phyloP scores from a whole-genome alignment of 2,888 invertebrate genomes.

The Pteria penguin region DNA sequence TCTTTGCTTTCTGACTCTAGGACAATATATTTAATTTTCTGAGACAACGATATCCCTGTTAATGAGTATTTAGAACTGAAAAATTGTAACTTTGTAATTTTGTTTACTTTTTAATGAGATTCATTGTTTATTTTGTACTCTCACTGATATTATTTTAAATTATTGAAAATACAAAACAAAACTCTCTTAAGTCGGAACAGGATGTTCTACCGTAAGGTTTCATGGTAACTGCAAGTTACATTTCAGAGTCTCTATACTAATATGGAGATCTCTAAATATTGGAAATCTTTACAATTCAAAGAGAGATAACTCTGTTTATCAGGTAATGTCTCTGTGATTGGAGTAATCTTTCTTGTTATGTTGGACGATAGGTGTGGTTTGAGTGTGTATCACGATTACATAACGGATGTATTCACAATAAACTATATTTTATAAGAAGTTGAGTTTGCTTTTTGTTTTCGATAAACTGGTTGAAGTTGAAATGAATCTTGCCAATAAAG shows the following conservation, averaged over 20 bases:
- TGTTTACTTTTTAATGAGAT: too few species aligned
- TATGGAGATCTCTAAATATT: too few species aligned
- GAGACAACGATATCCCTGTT: too few species aligned
- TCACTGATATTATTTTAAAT: neutral
- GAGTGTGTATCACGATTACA: neutral
- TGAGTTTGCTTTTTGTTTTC: neutral
- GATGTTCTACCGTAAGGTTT: too few species aligned
- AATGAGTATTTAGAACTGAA: too few species aligned
- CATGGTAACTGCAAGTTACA: too few species aligned
- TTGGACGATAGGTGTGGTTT: neutral
- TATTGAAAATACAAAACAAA: neutral
- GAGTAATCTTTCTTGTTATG: neutral
- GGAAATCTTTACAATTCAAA: neutral
- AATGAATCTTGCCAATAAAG: neutral
- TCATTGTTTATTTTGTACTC: neutral
- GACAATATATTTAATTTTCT: too few species aligned
- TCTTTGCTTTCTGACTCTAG: too few species aligned
- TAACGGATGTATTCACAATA: neutral
- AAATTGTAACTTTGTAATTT: too few species aligned
- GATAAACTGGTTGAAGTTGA: neutral
- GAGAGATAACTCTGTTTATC: neutral
- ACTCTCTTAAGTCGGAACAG: too few species aligned
- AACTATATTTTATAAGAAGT: neutral
- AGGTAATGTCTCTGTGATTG: neutral
- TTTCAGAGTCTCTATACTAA: too few species aligned